These are phyloP conservation scores for Drosophila aff. DNA, from an alignment of 1,140 invertebrate species.

Conservation along the genomic window DNA sequence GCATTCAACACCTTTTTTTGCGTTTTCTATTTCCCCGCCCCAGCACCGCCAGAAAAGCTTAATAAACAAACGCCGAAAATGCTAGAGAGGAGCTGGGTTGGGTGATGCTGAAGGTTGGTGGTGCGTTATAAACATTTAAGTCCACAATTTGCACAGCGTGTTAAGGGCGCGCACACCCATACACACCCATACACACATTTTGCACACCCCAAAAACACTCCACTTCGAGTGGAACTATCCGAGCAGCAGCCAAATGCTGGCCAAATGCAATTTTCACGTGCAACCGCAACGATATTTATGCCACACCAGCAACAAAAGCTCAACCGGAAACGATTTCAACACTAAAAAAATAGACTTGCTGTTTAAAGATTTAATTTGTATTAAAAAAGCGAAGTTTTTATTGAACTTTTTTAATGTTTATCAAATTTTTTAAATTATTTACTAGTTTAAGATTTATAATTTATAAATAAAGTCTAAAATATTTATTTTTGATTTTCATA, in stretches of 20 bases:
- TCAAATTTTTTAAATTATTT: not conserved
- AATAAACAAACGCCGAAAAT: conserved; percentile 79
- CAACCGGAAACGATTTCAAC: conserved; percentile 47
- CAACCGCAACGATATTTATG: conserved; percentile 83
- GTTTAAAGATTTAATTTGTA: no score
- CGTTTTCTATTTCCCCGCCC: conserved; percentile 15
- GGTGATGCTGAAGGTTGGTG: conserved; percentile 32
- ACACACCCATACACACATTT: not conserved
- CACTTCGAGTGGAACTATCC: conserved; percentile 40
- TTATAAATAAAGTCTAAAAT: no score
- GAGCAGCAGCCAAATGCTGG: conserved; percentile 61
- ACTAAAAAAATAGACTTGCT: conserved; percentile 1
- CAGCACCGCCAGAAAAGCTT: conserved; percentile 67
- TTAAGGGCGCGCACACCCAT: conserved; percentile 41
- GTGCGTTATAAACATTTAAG: conserved; percentile 79
- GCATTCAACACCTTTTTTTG: conserved; percentile 77
- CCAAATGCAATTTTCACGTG: conserved; percentile 83
- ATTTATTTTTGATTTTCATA: no score
- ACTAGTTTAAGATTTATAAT: no score
- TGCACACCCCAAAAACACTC: conserved; percentile 17
- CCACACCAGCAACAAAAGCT: conserved; percentile 75
- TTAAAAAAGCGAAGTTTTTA: fast-evolving
- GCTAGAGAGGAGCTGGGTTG: conserved; percentile 17
- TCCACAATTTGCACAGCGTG: conserved; percentile 80
- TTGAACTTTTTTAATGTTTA: no score